Evolutionary conservation across 2,888 invertebrate species (phyloP), one percentile per base, ranked within the genome.

Genomic region (Azorinus chamasolen): DNA sequence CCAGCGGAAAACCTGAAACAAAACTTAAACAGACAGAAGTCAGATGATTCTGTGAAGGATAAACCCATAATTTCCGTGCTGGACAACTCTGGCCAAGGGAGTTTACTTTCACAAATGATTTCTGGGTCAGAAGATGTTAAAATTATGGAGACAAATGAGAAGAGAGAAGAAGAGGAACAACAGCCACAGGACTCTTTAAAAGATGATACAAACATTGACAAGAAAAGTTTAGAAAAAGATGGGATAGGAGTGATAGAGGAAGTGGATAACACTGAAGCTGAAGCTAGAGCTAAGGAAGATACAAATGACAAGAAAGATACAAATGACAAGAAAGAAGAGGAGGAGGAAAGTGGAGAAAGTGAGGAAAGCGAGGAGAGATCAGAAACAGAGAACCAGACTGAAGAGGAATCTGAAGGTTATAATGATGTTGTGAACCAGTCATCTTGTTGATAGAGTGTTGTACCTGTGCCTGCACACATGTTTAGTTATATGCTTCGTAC

Each of bases 21-120:
- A 18, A 63, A 32, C 37, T 22, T 62, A 18, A 39, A 48, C 10
- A 57, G 51, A 27, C 71, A 77, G 45, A 66, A 32, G 37, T 37
- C 45, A 16, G 58, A 72, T 25, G 71, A 50, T 12, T 46, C 48
- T 12, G 45, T 46, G 22, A 61, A 62, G 50, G 50, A 57, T 24
- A 32, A 41, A 55, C 48, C 39, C 25, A 68, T 55, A 32, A 64
- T 62, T 24, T 55, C 64, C 22, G n/a, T 64, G 12, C 18, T 50
- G 22, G 65, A 74, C 45, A 54, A 58, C 16, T 57, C 45, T 55
- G 83, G 77, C 22, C 73, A 70, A 48, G 78, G 65, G 53, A 79
- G 85, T 46, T 63, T 81, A 53, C 72, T 83, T n/a, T 61, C 81
- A 22, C 78, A 81, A n/a, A 83, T 83, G 83, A 73, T 70, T 22